phyloP scores from a whole-genome alignment of 2,888 invertebrate species.

The Brenthis ino region DNA sequence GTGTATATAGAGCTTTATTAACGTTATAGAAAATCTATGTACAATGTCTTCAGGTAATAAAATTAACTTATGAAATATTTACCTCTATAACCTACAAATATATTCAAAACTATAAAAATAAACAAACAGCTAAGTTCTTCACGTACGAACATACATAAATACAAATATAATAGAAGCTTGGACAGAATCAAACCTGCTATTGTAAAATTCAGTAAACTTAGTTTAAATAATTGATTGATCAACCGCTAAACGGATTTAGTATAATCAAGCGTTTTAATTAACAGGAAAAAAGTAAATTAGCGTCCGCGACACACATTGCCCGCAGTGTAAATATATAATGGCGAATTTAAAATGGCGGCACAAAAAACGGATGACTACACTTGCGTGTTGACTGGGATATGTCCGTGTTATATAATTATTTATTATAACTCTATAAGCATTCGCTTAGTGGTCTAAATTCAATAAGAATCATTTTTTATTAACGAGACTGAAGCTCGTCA shows the following conservation, averaged over 20 bases:
- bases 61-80: too few relatives aligned
- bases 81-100: too few relatives aligned
- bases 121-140: too few relatives aligned
- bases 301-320: conserved; percentile 44
- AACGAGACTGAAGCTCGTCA: too few relatives aligned
- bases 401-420: neutral
- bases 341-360: conserved; percentile 49
- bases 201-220: neutral
- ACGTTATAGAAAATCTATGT: too few relatives aligned
- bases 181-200: neutral
- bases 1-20: too few relatives aligned
- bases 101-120: too few relatives aligned
- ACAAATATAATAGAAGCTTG: neutral
- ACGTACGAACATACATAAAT: neutral
- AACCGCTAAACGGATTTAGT: conserved; percentile 5
- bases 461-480: too few relatives aligned
- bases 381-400: conserved; percentile 5
- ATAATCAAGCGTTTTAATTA: conserved; percentile 30
- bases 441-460: too few relatives aligned
- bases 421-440: too few relatives aligned
- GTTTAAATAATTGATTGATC: neutral
- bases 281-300: conserved; percentile 46
- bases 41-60: too few relatives aligned
- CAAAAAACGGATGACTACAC: conserved; percentile 40
- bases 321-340: conserved; percentile 52